phyloP scores from a whole-genome alignment of 2,888 invertebrate species.

The Harpalus rufipes region DNA sequence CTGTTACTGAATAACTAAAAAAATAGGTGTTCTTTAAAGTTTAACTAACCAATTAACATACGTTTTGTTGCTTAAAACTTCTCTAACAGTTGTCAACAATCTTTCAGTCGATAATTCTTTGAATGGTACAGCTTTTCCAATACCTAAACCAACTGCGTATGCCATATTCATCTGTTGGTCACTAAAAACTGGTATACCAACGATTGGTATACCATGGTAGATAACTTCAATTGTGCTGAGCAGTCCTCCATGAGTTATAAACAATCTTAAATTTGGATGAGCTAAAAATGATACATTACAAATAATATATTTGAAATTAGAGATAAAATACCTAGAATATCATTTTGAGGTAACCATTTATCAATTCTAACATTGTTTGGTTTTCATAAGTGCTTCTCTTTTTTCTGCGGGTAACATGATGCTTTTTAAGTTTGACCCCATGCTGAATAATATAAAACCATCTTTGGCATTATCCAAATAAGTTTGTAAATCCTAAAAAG shows the following conservation, averaged over 20 bases:
- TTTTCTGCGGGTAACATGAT: slow-evolving; percentile 35
- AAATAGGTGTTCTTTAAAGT: background rate
- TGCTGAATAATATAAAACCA: slow-evolving; percentile 72
- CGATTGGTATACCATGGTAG: slow-evolving; percentile 78
- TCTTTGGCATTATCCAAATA: slow-evolving; percentile 69
- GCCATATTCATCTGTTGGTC: slow-evolving; percentile 78
- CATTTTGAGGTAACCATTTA: slow-evolving; percentile 40
- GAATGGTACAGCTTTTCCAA: slow-evolving; percentile 67
- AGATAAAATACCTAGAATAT: slow-evolving; percentile 8
- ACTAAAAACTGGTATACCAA: slow-evolving; percentile 79
- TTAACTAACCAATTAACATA: slow-evolving; percentile 3
- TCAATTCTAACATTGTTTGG: slow-evolving; percentile 39
- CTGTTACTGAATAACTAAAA: slow-evolving; percentile 2
- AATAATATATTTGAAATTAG: background rate
- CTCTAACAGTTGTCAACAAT: background rate
- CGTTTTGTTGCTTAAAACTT: slow-evolving; percentile 30
- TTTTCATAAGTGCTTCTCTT: slow-evolving; percentile 4
- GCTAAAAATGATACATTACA: slow-evolving; percentile 70
- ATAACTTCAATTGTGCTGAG: slow-evolving; percentile 80
- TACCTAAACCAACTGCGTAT: slow-evolving; percentile 73
- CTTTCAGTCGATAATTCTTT: slow-evolving; percentile 2
- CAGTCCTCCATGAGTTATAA: slow-evolving; percentile 81
- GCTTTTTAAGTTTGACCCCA: slow-evolving; percentile 71
- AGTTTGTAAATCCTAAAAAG: slow-evolving; percentile 19
- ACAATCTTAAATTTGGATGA: slow-evolving; percentile 80